Base-by-base conservation (phyloP, 2,113 vertebrate species). In the Euleptes europaea region DNA sequence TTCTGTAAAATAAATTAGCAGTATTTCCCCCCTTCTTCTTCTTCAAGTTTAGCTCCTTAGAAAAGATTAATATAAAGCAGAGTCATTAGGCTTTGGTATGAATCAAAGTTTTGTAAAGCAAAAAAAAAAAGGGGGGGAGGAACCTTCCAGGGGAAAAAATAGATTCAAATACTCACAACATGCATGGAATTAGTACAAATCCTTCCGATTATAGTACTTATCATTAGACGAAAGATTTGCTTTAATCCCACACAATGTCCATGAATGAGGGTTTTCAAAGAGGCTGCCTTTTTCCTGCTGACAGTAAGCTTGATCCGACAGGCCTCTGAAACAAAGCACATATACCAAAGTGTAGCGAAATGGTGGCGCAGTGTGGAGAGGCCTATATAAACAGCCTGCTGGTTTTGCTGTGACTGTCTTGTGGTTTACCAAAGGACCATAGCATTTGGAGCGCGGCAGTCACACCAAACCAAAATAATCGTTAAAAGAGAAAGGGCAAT, bases 61-160 rank as follows among this genome's bases (percentile, higher is more conserved):
- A 92, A 90, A 94, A 93, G 92, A 91, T 95, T 92, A 94, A 92
- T 86, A 91, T 93, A 90, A 90, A 91, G 70, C 89, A 88, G 66
- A 86, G 17, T 90, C 88, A 92, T 94, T 93, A 93, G 87, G 42
- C 66, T 92, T 93, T 94, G 89, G 89, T 90, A 94, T 92, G 84
- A 90, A 87, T 92, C 88, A 87, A 94, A 91, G 90, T 93, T 93
- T 89, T 89, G 88, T 92, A 91, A 92, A 91, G 82, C 76, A 91
- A 79, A 92, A 90, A 91, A 80, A 66, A 31, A 33, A 44, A n/a
- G 79, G 38, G 67, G 60, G n/a, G 38, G 88, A 91, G 90, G 92
- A 89, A 88, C 63, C 83, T 90, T 90, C 80, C 85, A 82, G 85
- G 65, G 77, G 87, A 87, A 94, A 95, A 84, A 93, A 93, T 91